phyloP scores from a whole-genome alignment of 2,888 invertebrate genomes.

The Thereva nobilitata region DNA sequence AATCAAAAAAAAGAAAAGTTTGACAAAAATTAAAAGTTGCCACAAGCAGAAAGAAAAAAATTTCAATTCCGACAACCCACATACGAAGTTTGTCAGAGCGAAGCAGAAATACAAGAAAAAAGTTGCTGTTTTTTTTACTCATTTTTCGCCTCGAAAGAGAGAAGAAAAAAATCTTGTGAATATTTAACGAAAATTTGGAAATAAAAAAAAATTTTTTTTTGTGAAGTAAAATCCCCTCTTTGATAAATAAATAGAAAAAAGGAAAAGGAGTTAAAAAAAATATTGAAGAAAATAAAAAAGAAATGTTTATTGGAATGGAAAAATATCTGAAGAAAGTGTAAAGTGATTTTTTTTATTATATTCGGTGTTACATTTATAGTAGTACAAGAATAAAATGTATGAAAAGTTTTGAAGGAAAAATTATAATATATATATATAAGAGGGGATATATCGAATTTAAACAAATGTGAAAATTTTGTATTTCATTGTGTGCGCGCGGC shows the following conservation, averaged over 20 bases:
- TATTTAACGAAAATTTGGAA: slow-evolving; percentile 3
- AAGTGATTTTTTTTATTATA: slow-evolving; percentile 34
- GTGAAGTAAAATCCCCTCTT: slow-evolving; percentile 9
- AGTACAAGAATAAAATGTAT: neutral
- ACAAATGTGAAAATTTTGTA: slow-evolving; percentile 23
- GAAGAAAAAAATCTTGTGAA: slow-evolving; percentile 23
- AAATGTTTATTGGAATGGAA: slow-evolving; percentile 26
- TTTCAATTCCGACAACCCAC: slow-evolving; percentile 25
- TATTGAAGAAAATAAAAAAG: slow-evolving; percentile 22
- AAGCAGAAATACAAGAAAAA: too few relatives aligned
- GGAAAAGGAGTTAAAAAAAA: slow-evolving; percentile 11
- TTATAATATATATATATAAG: slow-evolving; percentile 16
- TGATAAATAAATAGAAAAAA: neutral
- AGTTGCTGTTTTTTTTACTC: too few relatives aligned
- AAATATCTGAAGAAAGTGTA: slow-evolving; percentile 12
- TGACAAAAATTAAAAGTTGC: neutral
- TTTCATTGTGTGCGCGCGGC: neutral
- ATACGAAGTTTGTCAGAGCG: slow-evolving; percentile 16
- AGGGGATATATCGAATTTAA: slow-evolving; percentile 27
- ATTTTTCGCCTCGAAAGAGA: neutral
- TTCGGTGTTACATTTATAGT: slow-evolving; percentile 18
- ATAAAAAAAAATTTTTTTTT: slow-evolving; percentile 17
- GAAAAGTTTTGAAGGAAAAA: slow-evolving; percentile 13
- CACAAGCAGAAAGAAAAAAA: neutral
- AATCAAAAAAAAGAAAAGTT: neutral